A percentile compares a stretch with the other conserved stretches of the same genome.
Conservation (phyloP, 2,888 invertebrate species). For the Pantelozetes paolii region DNA sequence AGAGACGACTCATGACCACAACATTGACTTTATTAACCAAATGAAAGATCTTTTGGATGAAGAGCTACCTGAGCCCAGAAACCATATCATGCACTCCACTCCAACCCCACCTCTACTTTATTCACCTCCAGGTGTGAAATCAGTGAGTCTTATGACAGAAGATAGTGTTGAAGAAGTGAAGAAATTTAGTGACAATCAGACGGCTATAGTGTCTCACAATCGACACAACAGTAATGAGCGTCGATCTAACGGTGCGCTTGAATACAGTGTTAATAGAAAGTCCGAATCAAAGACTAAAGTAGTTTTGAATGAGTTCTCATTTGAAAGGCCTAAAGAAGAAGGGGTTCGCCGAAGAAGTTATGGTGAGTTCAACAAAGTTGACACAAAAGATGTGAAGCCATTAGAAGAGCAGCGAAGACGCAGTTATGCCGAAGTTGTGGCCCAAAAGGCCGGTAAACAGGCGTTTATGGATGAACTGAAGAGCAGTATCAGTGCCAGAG, state of each 20-base stretch:
- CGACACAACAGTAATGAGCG: not conserved
- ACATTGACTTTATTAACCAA: constrained; percentile 35
- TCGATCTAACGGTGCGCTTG: not conserved
- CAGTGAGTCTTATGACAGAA: not conserved
- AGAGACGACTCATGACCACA: constrained; percentile 21
- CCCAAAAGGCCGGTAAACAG: not conserved
- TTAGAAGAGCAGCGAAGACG: not conserved
- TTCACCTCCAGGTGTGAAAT: not conserved
- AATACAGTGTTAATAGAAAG: not conserved
- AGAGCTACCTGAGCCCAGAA: constrained; percentile 15
- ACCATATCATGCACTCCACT: not conserved
- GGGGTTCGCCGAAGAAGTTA: not conserved
- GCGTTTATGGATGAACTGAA: constrained; percentile 19
- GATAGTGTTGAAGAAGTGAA: constrained; percentile 6
- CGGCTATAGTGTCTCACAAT: too few relatives aligned
- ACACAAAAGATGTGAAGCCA: not conserved
- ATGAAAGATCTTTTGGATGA: constrained; percentile 38
- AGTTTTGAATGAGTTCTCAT: not conserved
- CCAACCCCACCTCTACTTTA: not conserved
- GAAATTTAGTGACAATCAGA: not conserved
- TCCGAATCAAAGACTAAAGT: not conserved
- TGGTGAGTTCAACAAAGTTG: not conserved
- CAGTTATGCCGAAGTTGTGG: constrained; percentile 30
- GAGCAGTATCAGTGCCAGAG: constrained; percentile 26
- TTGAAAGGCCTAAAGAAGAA: not conserved